A percentile compares a stretch with the other conserved stretches of the same genome.
These are phyloP conservation scores for Nautilus pompilius DNA, from an alignment of 1,140 invertebrate species.

Conservation along the genomic window DNA sequence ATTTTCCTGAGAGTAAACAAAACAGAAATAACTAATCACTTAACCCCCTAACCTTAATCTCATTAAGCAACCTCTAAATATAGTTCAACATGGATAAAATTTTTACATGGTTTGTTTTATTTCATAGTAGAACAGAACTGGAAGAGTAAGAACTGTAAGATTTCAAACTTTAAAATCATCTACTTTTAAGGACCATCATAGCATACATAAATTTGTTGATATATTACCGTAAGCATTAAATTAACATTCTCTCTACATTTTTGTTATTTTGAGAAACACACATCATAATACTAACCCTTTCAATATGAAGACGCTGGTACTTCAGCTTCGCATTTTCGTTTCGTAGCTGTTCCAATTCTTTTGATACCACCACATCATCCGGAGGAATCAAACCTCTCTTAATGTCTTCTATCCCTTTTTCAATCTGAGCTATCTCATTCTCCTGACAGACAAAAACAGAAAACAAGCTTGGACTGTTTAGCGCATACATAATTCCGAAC, in stretches of 20 bases:
- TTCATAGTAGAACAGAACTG: not conserved
- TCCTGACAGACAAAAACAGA: conserved; percentile 29
- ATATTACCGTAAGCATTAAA: not conserved
- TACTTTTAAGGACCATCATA: not conserved
- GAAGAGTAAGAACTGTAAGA: not conserved
- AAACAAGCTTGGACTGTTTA: not conserved
- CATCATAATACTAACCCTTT: conserved; percentile 56
- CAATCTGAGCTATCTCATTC: conserved; percentile 35
- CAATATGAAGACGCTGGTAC: conserved; percentile 75
- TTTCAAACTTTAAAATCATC: not conserved
- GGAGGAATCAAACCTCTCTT: conserved; percentile 28
- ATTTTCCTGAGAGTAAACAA: too few species aligned
- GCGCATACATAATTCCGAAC: not conserved
- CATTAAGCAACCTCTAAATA: too few species aligned
- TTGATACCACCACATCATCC: conserved; percentile 38
- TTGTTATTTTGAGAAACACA: too few species aligned
- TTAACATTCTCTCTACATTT: too few species aligned
- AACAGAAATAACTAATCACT: too few species aligned
- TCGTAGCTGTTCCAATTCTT: conserved; percentile 48
- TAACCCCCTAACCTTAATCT: too few species aligned
- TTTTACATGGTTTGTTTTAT: too few species aligned
- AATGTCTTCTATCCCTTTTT: conserved; percentile 29
- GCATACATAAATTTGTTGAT: not conserved
- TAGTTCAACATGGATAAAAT: too few species aligned
- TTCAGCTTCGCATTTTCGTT: conserved; percentile 79